Conservation (phyloP, 2,113 vertebrate genomes). For the Lophura nycthemera region DNA sequence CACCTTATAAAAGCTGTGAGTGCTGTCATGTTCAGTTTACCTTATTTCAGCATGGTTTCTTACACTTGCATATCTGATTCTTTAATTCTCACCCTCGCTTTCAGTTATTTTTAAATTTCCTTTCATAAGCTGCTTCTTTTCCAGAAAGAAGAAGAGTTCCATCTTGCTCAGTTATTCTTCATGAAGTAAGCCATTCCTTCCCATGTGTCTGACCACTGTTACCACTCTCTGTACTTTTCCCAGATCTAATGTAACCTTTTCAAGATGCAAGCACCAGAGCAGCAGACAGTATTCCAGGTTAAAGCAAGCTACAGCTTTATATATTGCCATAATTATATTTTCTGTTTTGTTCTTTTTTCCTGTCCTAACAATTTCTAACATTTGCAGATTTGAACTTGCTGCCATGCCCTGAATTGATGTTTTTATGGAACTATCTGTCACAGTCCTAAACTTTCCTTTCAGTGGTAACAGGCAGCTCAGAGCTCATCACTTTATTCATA, state of each 20-base stretch:
- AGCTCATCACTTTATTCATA: neutral
- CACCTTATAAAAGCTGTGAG: neutral
- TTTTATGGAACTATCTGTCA: neutral
- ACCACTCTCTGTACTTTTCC: neutral
- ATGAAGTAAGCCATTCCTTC: neutral
- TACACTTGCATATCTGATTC: neutral
- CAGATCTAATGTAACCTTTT: neutral
- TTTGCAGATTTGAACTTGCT: slow-evolving; percentile 2
- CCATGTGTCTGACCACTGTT: neutral
- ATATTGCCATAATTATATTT: neutral
- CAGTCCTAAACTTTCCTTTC: neutral
- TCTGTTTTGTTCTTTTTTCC: neutral
- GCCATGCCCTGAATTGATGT: neutral
- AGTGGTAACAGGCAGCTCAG: neutral
- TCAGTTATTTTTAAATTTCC: neutral
- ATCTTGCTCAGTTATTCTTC: neutral
- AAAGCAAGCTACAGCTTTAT: neutral
- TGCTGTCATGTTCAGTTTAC: neutral
- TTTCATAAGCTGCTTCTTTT: neutral
- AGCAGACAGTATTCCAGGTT: neutral
- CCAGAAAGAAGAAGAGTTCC: neutral
- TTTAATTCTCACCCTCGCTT: neutral
- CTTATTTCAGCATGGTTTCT: neutral
- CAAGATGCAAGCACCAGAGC: neutral
- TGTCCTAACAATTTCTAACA: neutral